Conservation (phyloP, 2,113 vertebrate species). For the Uria aalge region DNA sequence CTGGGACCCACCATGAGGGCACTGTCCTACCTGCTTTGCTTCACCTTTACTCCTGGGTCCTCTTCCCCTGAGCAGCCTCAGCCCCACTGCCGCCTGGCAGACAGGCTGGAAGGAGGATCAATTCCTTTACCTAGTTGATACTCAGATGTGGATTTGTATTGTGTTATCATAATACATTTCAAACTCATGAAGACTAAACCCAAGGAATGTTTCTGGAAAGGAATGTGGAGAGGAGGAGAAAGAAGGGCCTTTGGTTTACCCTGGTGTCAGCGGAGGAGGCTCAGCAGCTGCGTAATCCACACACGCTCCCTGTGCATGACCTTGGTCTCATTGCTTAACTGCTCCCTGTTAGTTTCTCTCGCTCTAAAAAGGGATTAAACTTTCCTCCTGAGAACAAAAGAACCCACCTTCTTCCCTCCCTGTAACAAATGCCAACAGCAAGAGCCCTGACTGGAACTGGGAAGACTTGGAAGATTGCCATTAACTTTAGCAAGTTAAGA, state of each 20-base stretch:
- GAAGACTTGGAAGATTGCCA: neutral
- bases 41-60: neutral
- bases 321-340: neutral
- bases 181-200: neutral
- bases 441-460: neutral
- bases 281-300: fast-evolving
- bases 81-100: neutral
- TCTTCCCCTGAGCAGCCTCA: neutral
- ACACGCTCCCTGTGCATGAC: neutral
- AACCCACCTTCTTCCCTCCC: neutral
- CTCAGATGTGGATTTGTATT: neutral
- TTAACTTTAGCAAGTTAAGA: neutral
- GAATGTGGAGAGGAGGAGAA: neutral
- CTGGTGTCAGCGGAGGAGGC: neutral
- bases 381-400: neutral
- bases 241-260: neutral
- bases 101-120: neutral
- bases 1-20: fast-evolving
- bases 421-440: neutral
- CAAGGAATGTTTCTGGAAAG: neutral
- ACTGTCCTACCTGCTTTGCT: neutral
- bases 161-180: neutral
- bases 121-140: neutral
- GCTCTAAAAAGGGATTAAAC: neutral
- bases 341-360: neutral